Percentiles rank a stretch among this genome's conserved stretches.
These are phyloP conservation scores for Cliona cf. orientalis DNA, from an alignment of 37 sponge, comb jelly and placozoan genomes.

Conservation along the genomic window DNA sequence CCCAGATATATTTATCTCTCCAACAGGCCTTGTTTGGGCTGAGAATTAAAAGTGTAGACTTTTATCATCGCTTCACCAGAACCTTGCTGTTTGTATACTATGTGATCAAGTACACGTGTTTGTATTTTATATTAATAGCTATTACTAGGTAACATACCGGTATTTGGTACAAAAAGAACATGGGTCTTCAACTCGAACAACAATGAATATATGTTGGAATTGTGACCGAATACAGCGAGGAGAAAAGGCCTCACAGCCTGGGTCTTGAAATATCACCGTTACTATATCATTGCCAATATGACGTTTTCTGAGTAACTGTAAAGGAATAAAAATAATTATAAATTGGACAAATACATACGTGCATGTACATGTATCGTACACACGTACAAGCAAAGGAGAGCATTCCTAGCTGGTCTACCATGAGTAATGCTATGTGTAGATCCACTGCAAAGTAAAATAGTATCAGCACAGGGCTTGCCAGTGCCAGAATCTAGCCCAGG, in stretches of 20 bases:
- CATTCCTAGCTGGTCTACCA: too few species aligned
- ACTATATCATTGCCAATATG: constrained; percentile 99
- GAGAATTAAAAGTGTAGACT: too few species aligned
- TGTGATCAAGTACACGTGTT: too few species aligned
- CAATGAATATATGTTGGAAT: constrained; percentile 96
- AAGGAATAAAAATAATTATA: neutral
- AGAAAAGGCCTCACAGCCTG: constrained; percentile 85
- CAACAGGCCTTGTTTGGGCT: too few species aligned
- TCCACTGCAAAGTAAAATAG: too few species aligned
- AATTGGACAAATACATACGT: neutral
- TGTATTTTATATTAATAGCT: neutral
- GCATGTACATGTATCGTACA: constrained; percentile 16
- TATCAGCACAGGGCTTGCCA: too few species aligned
- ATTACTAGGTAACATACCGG: constrained; percentile 33
- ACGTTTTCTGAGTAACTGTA: constrained; percentile 89
- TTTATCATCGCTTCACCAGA: too few species aligned
- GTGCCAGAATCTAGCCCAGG: too few species aligned
- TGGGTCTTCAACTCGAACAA: constrained; percentile 77
- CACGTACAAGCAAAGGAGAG: too few species aligned
- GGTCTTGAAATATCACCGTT: constrained; percentile 96
- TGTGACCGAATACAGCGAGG: constrained; percentile 88
- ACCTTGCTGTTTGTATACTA: too few species aligned
- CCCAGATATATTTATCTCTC: too few species aligned
- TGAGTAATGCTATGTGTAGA: too few species aligned
- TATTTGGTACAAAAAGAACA: constrained; percentile 61